phyloP scores from a whole-genome alignment of 1,140 invertebrate genomes.

The Zaprionus kolodkinae region DNA sequence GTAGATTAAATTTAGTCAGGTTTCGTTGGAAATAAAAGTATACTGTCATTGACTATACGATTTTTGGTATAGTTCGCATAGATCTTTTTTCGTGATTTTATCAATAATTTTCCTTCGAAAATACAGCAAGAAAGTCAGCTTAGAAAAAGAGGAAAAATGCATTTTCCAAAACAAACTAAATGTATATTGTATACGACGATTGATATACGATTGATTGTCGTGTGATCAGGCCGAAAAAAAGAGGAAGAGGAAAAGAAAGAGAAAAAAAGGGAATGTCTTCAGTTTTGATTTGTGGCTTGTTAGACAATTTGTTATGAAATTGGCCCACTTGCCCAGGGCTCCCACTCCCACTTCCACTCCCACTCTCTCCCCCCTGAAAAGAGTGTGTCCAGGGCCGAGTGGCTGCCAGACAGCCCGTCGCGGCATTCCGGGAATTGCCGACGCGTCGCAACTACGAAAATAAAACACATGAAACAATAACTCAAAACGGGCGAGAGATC shows the following conservation, averaged over 20 bases:
- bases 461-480: constrained; percentile 43
- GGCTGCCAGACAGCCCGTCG: constrained; percentile 65
- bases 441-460: constrained; percentile 55
- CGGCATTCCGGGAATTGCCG: constrained; percentile 70
- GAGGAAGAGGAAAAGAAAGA: neutral
- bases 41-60: too few relatives aligned
- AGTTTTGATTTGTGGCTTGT: neutral
- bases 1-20: too few relatives aligned
- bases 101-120: neutral
- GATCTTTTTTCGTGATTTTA: neutral
- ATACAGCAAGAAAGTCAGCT: neutral
- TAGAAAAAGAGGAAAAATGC: neutral
- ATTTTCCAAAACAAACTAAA: neutral
- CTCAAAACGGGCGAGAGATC: constrained; percentile 19
- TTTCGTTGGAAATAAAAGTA: too few relatives aligned
- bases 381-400: constrained; percentile 51
- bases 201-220: constrained; percentile 6
- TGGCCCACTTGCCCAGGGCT: constrained; percentile 50
- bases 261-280: neutral
- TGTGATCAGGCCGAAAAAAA: neutral
- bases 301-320: constrained; percentile 42
- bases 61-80: too few relatives aligned
- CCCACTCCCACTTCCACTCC: neutral
- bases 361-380: neutral
- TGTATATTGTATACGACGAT: neutral